Evolutionary conservation across 2,888 invertebrate genomes (phyloP).

Genomic region (Noctua fimbriata): DNA sequence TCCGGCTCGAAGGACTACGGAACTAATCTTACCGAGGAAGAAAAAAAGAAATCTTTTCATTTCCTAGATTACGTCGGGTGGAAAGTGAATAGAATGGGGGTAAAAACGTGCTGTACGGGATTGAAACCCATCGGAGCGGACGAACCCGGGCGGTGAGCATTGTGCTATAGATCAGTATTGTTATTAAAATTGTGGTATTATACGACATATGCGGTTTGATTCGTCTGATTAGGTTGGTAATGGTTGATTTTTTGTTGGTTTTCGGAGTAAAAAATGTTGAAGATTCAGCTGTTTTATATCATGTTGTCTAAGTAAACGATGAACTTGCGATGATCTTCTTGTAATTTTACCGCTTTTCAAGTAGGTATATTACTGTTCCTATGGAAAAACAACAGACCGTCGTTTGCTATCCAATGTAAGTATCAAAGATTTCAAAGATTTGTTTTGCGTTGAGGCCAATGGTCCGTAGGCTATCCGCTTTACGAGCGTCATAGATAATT

Average conservation of each 20-base stretch:
- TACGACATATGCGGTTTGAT: slow-evolving; percentile 59
- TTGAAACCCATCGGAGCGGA: slow-evolving; percentile 85
- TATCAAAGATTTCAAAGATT: neutral
- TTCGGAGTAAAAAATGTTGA: neutral
- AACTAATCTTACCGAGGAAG: slow-evolving; percentile 74
- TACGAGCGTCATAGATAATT: neutral
- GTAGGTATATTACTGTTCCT: neutral
- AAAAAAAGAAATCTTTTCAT: slow-evolving; percentile 85
- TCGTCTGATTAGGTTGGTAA: slow-evolving; percentile 54
- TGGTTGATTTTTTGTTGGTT: slow-evolving; percentile 22
- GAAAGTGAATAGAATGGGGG: slow-evolving; percentile 79
- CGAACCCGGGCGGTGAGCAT: slow-evolving; percentile 80
- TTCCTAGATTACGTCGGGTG: slow-evolving; percentile 78
- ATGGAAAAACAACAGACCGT: neutral
- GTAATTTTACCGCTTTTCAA: neutral
- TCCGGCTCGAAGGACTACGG: slow-evolving; percentile 54
- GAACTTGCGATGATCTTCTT: neutral
- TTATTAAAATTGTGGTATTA: slow-evolving; percentile 78
- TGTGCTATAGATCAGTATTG: slow-evolving; percentile 77
- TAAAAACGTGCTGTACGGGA: slow-evolving; percentile 75
- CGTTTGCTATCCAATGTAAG: neutral
- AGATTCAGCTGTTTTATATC: slow-evolving; percentile 1
- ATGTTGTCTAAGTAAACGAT: neutral
- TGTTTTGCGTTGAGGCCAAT: neutral
- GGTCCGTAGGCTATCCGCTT: neutral